Conservation (phyloP, 2,113 vertebrate genomes). For the Carollia perspicillata region DNA sequence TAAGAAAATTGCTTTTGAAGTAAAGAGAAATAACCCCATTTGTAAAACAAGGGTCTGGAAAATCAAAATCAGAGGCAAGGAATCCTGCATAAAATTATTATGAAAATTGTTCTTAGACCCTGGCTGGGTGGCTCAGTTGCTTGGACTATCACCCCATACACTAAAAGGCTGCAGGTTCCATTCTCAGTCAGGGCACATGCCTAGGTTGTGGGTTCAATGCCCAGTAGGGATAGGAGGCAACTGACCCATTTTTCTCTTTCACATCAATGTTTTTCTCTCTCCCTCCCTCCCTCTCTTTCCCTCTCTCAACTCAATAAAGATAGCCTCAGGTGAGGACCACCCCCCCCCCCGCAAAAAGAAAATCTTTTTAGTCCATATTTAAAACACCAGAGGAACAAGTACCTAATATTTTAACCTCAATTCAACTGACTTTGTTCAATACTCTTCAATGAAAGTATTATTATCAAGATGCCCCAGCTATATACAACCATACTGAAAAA, state of each 20-base stretch:
- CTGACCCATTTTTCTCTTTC: too few relatives aligned
- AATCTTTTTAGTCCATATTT: background rate
- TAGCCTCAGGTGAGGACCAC: too few relatives aligned
- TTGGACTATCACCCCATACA: too few relatives aligned
- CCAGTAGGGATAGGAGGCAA: too few relatives aligned
- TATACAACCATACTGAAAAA: background rate
- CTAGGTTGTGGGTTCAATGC: too few relatives aligned
- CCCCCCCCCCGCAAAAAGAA: too few relatives aligned
- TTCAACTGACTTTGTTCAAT: background rate
- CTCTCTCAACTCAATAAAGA: too few relatives aligned
- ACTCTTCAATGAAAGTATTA: background rate
- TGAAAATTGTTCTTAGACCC: background rate
- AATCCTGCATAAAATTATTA: background rate
- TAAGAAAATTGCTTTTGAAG: background rate
- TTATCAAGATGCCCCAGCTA: background rate
- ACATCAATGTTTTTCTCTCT: too few relatives aligned
- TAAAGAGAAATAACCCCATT: background rate
- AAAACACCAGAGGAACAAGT: background rate
- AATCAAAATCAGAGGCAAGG: background rate
- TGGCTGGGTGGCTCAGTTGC: too few relatives aligned
- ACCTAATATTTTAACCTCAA: constrained; percentile 22
- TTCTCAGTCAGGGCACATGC: too few relatives aligned
- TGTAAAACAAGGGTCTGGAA: background rate
- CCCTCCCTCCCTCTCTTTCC: too few relatives aligned
- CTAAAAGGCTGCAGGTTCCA: too few relatives aligned